Conservation (phyloP, 1,140 invertebrate species). For the Monomorium pharaonis region DNA sequence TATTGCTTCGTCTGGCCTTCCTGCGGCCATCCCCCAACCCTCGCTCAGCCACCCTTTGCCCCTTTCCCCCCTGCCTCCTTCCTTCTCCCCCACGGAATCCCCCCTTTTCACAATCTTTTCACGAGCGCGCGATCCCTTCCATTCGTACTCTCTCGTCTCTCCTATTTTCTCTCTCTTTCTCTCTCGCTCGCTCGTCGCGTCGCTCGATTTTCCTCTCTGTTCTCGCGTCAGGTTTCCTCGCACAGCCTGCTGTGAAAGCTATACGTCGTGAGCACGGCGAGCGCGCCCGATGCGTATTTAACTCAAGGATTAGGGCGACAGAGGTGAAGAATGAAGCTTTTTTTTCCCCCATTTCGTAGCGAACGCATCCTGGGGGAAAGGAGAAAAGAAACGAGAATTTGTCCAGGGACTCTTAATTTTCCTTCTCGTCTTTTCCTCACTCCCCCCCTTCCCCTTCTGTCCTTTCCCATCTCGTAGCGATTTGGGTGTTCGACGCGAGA, state of each 20-base stretch:
- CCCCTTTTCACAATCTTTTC: slow-evolving; percentile 62
- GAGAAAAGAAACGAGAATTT: background rate
- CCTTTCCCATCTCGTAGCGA: no score
- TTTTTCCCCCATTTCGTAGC: no score
- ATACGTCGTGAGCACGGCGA: background rate
- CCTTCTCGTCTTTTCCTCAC: background rate
- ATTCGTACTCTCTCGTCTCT: slow-evolving; percentile 44
- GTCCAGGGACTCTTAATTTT: no score
- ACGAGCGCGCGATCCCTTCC: slow-evolving; percentile 56
- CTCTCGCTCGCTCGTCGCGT: no score
- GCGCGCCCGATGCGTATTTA: background rate
- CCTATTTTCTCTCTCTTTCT: slow-evolving; percentile 40
- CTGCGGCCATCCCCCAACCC: slow-evolving; percentile 2
- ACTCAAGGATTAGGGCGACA: background rate
- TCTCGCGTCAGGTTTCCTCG: slow-evolving; percentile 38
- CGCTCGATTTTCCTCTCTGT: background rate
- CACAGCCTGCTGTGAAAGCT: slow-evolving; percentile 11
- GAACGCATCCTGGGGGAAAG: background rate
- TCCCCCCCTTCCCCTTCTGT: no score
- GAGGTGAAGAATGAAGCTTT: background rate
- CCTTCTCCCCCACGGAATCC: background rate
- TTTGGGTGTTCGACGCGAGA: background rate
- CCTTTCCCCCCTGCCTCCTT: no score
- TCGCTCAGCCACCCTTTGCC: background rate
- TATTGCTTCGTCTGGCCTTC: slow-evolving; percentile 71